Base-by-base conservation (phyloP, 2,797 vertebrate species). In the Coregonus suidteri region DNA sequence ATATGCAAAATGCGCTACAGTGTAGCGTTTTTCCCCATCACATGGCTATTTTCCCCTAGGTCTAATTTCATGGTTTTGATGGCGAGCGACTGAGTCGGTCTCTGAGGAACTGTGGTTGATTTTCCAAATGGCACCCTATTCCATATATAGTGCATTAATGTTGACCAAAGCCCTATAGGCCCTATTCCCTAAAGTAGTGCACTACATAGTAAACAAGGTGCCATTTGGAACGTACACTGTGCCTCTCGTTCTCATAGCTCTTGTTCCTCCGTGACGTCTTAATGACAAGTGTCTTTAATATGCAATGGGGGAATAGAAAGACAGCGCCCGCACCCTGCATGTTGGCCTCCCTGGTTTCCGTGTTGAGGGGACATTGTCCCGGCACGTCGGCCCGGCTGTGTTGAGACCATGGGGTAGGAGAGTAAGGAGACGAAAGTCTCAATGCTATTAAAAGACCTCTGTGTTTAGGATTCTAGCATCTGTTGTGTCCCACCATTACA, bases 11-110 rank as follows among this genome's bases (percentile, higher is more conserved):
- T 95, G 96, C 94, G 95, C 95, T 95, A 97, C 97, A 97, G 96
- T 97, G 96, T 96, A 93, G 95, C 95, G 95, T 96, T 96, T 97
- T 95, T 96, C 95, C 96, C 92, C 92, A 92, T 93, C 92, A 92
- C 91, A 96, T 96, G 96, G 96, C 97, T 97, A 96, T 98, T 98
- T 98, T 96, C 95, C 95, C 96, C 6, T 91, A 92, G 96, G 96
- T 97, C 96, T 98, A 98, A 98, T 98, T 98, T 98, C 96, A 93
- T 96, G 95, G 94, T 98, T 98, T 97, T 97, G 96, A 97, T 96
- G 95, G 96, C 91, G 95, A 96, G 95, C 95, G 54, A 59, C 54
- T 95, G 96, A 96, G 93, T 95, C 91, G 95, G 95, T 96, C 97
- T 97, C 96, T 86, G 90, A 93, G 97, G 97, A 96, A 95, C 93